Base-by-base conservation (phyloP, 2,888 invertebrate species). In the Anarsia innoxiella region DNA sequence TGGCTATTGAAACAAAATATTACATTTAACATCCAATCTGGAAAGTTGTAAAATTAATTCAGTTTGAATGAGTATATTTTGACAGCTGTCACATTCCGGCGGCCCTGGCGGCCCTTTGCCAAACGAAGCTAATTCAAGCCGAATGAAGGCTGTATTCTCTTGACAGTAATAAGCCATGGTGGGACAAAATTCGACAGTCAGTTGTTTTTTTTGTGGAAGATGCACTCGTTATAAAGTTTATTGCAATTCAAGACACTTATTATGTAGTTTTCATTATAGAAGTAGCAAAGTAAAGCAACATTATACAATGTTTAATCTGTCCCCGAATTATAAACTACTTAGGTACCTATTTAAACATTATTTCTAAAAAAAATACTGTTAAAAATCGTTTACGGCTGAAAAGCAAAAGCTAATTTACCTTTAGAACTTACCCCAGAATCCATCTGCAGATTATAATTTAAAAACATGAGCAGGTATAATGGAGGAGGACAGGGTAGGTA, bases 381-480 rank as follows among this genome's bases (percentile, higher is more conserved):
- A 25, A 19, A 32, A 23, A 32, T 13, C 19, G 23, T 19, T 23
- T 31, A 16, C 6, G 10, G 10, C 12, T 23, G 9, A 12, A 23
- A 40, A 44, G 43, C 45, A 51, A 56, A 48, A 58, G 48, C 49
- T 67, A 70, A 71, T 68, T 64, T 65, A 53, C 52, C n/a, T 55
- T 51, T 44, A 43, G 11, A 33, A 52, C 57, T 59, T 36, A 53
- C 53, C 54, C 55, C 56, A 49, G 58, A 59, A 66, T 66, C 67
- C 66, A 59, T 66, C 66, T 64, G 56, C 44, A 66, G 72, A 75
- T 75, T 74, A 74, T 71, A 75, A 74, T 78, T 79, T 76, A 75
- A 76, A 77, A 77, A 76, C 72, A 77, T 73, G 70, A 68, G 62
- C 73, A 62, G 61, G 66, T 69, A 64, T 76, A 72, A 76, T 66